Percentiles rank a stretch among this genome's conserved stretches.
Conservation (phyloP, 92 coral and sea anemone species). For the Epizoanthus illoricatus region DNA sequence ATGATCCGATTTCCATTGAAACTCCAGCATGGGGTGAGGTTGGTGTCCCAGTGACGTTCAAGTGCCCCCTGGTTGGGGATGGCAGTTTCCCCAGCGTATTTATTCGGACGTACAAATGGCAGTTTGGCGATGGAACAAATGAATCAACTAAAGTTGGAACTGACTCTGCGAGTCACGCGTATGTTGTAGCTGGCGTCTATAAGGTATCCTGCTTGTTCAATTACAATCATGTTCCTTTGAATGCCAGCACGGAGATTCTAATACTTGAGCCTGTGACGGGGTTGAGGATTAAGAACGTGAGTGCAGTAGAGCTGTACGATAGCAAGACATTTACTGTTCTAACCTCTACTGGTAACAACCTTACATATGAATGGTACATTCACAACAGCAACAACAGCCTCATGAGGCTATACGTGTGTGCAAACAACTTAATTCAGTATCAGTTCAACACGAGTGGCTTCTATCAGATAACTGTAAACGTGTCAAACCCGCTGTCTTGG, state of each 20-base stretch:
- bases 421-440: constrained; percentile 44
- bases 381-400: constrained; percentile 25
- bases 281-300: constrained; percentile 51
- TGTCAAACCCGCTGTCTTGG: constrained; percentile 74
- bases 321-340: constrained; percentile 58
- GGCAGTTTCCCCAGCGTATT: neutral
- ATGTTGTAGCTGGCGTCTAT: constrained; percentile 54
- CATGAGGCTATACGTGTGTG: constrained; percentile 47
- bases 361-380: constrained; percentile 73
- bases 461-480: constrained; percentile 63
- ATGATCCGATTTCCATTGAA: constrained; percentile 48
- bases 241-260: constrained; percentile 44
- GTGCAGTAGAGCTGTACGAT: constrained; percentile 67
- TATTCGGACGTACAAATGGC: constrained; percentile 52
- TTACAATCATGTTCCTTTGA: constrained; percentile 18
- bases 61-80: constrained; percentile 45
- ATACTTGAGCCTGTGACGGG: constrained; percentile 74
- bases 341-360: constrained; percentile 72
- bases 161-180: constrained; percentile 53
- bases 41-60: constrained; percentile 14
- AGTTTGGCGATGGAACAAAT: constrained; percentile 70
- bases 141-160: constrained; percentile 24
- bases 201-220: constrained; percentile 46
- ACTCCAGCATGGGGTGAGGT: constrained; percentile 48
- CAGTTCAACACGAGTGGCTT: constrained; percentile 62